Percentiles rank a stretch among this genome's conserved stretches.
Conservation (phyloP, 2,888 invertebrate species). For the Perizoma flavofasciatum region DNA sequence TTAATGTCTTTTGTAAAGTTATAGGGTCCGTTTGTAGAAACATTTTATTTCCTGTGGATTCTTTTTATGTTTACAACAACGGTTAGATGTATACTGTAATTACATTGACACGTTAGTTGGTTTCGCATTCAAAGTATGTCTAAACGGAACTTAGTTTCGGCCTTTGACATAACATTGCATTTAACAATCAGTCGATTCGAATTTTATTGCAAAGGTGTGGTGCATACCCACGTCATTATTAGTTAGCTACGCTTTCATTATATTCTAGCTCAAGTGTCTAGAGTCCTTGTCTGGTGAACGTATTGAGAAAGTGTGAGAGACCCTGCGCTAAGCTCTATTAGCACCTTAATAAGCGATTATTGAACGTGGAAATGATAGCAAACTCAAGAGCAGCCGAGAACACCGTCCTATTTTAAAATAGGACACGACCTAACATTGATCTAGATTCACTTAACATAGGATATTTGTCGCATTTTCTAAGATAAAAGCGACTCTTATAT, state of each 20-base stretch:
- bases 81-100: neutral
- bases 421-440: constrained; percentile 61
- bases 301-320: constrained; percentile 12
- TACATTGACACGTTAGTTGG: no score
- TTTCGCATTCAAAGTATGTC: no score
- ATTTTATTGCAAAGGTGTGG: constrained; percentile 17
- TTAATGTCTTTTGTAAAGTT: constrained; percentile 1
- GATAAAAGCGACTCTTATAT: constrained; percentile 5
- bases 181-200: neutral
- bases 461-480: constrained; percentile 41
- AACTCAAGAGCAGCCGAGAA: constrained; percentile 38
- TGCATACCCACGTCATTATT: constrained; percentile 10
- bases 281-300: constrained; percentile 23
- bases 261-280: constrained; percentile 6
- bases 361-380: constrained; percentile 31
- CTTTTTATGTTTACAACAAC: neutral
- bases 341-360: constrained; percentile 7
- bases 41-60: neutral
- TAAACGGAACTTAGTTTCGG: constrained; percentile 9
- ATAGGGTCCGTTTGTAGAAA: neutral
- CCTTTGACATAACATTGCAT: constrained; percentile 30
- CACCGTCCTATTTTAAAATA: constrained; percentile 49
- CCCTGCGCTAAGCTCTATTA: neutral
- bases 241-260: constrained; percentile 27
- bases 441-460: constrained; percentile 47